phyloP scores from a whole-genome alignment of 1,140 invertebrate genomes.

The Scaptomyza montana region DNA sequence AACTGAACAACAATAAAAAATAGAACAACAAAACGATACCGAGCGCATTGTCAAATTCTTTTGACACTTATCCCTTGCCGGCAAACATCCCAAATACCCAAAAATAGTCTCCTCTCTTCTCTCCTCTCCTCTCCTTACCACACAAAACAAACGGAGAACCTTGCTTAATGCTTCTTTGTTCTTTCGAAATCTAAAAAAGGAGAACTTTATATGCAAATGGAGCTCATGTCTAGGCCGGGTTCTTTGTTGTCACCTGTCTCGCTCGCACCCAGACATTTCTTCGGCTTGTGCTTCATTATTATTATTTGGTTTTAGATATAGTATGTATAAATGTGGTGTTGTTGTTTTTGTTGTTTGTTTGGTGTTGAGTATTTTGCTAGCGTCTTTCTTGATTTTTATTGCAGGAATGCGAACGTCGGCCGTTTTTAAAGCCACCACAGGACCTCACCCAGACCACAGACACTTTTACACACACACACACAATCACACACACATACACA shows the following conservation, averaged over 20 bases:
- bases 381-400: constrained; percentile 79
- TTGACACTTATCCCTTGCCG: constrained; percentile 78
- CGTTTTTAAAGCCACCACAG: constrained; percentile 75
- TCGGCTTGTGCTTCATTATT: constrained; percentile 62
- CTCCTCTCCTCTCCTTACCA: not conserved
- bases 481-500: constrained; percentile 29
- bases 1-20: constrained; percentile 33
- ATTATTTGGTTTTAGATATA: constrained; percentile 75
- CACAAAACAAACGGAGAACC: constrained; percentile 20
- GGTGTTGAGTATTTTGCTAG: constrained; percentile 49
- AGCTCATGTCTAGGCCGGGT: constrained; percentile 51
- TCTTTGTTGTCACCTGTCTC: constrained; percentile 68
- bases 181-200: not conserved
- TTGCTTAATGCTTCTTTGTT: constrained; percentile 21
- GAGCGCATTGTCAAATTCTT: constrained; percentile 78
- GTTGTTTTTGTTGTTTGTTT: constrained; percentile 15
- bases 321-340: constrained; percentile 23
- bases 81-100: constrained; percentile 3
- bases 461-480: constrained; percentile 24
- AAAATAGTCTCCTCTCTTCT: not conserved
- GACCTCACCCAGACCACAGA: constrained; percentile 35
- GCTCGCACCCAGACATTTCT: constrained; percentile 49
- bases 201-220: constrained; percentile 63
- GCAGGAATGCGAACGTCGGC: constrained; percentile 79
- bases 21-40: constrained; percentile 42